Conservation (phyloP, 2,888 invertebrate genomes). For the Macrosoma leucophasiata region DNA sequence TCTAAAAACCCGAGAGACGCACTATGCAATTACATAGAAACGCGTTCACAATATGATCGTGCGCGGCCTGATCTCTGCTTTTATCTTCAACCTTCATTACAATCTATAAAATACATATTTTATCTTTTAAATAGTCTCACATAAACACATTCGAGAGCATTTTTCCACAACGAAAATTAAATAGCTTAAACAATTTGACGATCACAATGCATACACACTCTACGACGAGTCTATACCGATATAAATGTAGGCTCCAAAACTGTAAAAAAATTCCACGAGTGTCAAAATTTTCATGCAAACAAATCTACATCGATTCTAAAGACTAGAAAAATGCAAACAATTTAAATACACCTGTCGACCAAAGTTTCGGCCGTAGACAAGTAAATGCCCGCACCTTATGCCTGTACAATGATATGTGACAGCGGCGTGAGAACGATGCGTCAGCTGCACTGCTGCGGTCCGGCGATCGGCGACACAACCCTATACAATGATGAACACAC, state of each 20-base stretch:
- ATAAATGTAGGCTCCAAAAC: conserved; percentile 28
- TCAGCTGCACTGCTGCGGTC: conserved; percentile 30
- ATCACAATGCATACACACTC: conserved; percentile 11
- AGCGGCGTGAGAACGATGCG: conserved; percentile 35
- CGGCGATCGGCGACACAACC: conserved; percentile 33
- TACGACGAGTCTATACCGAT: conserved; percentile 2
- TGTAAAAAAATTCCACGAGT: conserved; percentile 35
- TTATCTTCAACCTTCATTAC: no score
- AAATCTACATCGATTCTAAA: conserved; percentile 50
- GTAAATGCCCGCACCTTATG: conserved; percentile 2
- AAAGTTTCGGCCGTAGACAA: conserved; percentile 18
- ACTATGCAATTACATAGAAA: no score
- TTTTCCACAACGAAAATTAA: no score
- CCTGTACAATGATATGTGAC: conserved; percentile 19
- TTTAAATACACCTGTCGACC: conserved; percentile 45
- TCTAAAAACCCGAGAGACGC: conserved; percentile 17
- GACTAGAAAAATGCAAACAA: conserved; percentile 74
- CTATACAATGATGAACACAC: conserved; percentile 46
- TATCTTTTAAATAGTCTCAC: no score
- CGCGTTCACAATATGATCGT: no score
- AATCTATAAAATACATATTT: no score
- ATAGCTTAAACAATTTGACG: no score
- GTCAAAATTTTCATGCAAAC: conserved; percentile 41
- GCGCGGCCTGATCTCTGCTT: no score
- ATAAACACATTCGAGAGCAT: no score